A percentile compares a stretch with the other conserved stretches of the same genome.
These are phyloP conservation scores for Drosophila repletoides DNA, from an alignment of 1,140 invertebrate species.

Conservation along the genomic window DNA sequence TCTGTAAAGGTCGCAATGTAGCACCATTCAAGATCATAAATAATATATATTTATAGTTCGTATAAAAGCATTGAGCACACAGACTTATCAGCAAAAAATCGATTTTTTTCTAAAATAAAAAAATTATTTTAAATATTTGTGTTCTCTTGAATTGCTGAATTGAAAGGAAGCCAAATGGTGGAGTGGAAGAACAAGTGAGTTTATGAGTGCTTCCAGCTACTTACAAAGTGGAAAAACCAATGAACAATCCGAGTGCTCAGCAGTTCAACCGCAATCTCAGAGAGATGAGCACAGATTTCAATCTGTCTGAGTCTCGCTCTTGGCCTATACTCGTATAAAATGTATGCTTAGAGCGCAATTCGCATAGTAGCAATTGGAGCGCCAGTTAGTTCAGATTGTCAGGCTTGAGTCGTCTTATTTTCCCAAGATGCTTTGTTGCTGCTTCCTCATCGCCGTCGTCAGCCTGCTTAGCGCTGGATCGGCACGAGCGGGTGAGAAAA, in stretches of 20 bases:
- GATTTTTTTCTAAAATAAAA: too few species aligned
- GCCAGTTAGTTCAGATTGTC: slow-evolving; percentile 17
- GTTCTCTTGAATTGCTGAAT: too few species aligned
- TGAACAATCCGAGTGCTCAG: neutral
- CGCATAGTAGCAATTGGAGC: slow-evolving; percentile 55
- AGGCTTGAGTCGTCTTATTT: slow-evolving; percentile 19
- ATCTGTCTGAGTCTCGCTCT: slow-evolving; percentile 1
- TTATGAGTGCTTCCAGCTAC: slow-evolving; percentile 1
- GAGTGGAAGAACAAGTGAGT: slow-evolving; percentile 1
- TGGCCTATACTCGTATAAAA: slow-evolving; percentile 33
- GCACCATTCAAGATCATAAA: too few species aligned
- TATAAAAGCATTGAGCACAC: too few species aligned
- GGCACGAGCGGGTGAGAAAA: slow-evolving; percentile 9
- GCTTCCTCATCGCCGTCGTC: slow-evolving; percentile 17
- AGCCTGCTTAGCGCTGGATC: slow-evolving; percentile 28
- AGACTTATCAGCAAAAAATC: too few species aligned
- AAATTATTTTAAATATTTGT: too few species aligned
- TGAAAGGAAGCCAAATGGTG: neutral
- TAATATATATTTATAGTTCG: too few species aligned
- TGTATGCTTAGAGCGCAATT: slow-evolving; percentile 13
- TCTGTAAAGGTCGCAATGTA: too few species aligned
- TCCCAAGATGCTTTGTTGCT: slow-evolving; percentile 38
- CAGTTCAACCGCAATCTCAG: neutral
- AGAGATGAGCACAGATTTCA: slow-evolving; percentile 5
- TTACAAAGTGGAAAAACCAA: slow-evolving; percentile 4